Percentiles rank a stretch among this genome's conserved stretches.
These are phyloP conservation scores for Grammomys surdaster DNA, from an alignment of 2,113 vertebrate genomes.

Conservation along the genomic window DNA sequence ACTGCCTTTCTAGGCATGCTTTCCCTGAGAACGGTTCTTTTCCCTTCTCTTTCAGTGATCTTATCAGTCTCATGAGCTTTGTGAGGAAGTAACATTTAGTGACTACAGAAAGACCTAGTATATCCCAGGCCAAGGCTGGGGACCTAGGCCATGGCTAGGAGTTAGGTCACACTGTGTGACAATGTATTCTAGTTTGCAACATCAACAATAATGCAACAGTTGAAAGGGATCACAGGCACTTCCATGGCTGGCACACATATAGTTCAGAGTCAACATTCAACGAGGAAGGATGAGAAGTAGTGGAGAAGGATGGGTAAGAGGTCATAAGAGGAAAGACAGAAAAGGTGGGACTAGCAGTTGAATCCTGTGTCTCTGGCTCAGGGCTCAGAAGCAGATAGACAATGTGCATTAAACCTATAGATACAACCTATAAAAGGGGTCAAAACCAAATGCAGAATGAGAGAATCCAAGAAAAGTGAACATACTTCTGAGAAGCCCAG, in stretches of 20 bases:
- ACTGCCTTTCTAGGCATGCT: neutral
- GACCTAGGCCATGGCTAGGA: too few species aligned
- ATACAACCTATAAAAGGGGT: neutral
- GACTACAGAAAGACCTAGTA: neutral
- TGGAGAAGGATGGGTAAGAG: neutral
- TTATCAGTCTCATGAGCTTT: neutral
- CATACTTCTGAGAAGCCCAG: neutral
- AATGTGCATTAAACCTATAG: neutral
- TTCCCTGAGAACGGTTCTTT: neutral
- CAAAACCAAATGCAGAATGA: neutral
- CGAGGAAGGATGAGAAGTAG: neutral
- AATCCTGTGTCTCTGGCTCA: neutral
- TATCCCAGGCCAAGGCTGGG: too few species aligned
- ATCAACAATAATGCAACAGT: neutral
- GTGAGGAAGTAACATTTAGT: neutral
- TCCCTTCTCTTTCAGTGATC: neutral
- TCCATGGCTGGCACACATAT: neutral
- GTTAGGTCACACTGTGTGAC: neutral
- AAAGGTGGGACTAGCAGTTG: fast-evolving
- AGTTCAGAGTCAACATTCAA: neutral
- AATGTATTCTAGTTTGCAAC: neutral
- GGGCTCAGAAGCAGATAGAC: neutral
- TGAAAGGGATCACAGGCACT: neutral
- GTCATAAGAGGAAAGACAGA: neutral
- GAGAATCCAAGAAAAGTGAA: neutral